Evolutionary conservation across 2,888 invertebrate genomes (phyloP), one percentile per base, ranked within the genome.

Genomic region (Calameuta idolon): DNA sequence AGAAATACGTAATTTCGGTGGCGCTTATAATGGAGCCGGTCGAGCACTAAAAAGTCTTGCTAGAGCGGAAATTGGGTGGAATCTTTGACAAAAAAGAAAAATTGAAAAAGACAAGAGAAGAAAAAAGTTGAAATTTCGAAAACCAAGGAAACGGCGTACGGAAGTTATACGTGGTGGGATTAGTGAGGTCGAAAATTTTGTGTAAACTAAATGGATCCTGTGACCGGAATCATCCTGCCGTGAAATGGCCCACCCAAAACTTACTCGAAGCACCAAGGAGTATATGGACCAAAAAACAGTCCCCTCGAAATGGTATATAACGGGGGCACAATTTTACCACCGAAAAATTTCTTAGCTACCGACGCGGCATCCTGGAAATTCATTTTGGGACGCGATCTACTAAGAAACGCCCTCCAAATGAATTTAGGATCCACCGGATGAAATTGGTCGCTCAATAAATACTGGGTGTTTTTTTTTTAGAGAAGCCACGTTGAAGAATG

Each of bases 381-480:
- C 15, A 40, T 40, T 40, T 40, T 15, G 40, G 15, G 40, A 40
- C 40, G 40, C 40, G 40, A 40, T 40, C 40, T 40, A 40, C 15
- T 15, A 1, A 40, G 15, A 40, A 40, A 40, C 40, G 40, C 40
- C 40, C 40, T 15, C 40, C 40, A 15, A 40, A 40, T 40, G 40
- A 40, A 40, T 40, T 15, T 40, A 40, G 40, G 40, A 40, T 40
- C 40, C 15, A 40, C 15, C 40, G 40, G 40, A 15, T 40, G 40
- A 40, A 15, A 40, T 40, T 40, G 40, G 40, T 40, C 31, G 11
- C n/a, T 55, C 40, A 30, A 34, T 30, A 68, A 37, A 40, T 55
- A 34, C 75, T 40, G 81, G 81, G 71, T 79, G 83, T 84, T 83
- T 89, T 85, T 33, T 33, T 33, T 82, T 85, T 87, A 83, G 82